These are phyloP conservation scores for Sapayoa aenigma DNA, from an alignment of 2,113 vertebrate genomes.

Conservation along the genomic window DNA sequence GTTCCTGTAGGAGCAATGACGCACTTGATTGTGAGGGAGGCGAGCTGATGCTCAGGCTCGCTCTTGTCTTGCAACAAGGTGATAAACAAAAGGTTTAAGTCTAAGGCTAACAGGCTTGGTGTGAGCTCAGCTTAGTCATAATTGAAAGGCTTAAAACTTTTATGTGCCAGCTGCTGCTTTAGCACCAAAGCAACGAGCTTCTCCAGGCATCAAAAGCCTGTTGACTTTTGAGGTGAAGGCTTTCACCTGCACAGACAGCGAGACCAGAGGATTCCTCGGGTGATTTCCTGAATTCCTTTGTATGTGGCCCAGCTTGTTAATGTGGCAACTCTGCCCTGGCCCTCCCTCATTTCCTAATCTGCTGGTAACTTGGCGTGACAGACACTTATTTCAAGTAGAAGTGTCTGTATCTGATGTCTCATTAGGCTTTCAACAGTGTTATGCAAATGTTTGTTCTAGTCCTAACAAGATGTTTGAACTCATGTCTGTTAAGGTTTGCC, in stretches of 20 bases:
- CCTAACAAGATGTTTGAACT: neutral
- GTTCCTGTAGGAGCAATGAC: neutral
- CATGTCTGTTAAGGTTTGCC: neutral
- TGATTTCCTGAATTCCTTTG: constrained; percentile 9
- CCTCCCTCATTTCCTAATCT: neutral
- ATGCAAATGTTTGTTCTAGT: neutral
- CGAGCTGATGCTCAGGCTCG: constrained; percentile 16
- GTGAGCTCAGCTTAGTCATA: constrained; percentile 1
- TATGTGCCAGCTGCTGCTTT: neutral
- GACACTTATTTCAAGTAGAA: neutral
- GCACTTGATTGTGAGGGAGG: neutral
- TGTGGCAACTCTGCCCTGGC: neutral
- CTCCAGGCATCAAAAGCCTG: neutral
- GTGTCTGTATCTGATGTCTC: neutral
- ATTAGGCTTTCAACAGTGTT: neutral
- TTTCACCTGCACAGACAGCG: neutral
- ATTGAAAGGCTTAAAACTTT: neutral
- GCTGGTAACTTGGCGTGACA: neutral
- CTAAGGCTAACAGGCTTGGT: neutral
- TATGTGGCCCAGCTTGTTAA: neutral
- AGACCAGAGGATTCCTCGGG: neutral
- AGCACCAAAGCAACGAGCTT: neutral
- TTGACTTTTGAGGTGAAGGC: neutral
- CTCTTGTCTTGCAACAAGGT: neutral
- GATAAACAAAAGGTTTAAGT: constrained; percentile 27